Evolutionary conservation across 2,888 invertebrate species (phyloP).

Genomic region (Stenichneumon culpator): DNA sequence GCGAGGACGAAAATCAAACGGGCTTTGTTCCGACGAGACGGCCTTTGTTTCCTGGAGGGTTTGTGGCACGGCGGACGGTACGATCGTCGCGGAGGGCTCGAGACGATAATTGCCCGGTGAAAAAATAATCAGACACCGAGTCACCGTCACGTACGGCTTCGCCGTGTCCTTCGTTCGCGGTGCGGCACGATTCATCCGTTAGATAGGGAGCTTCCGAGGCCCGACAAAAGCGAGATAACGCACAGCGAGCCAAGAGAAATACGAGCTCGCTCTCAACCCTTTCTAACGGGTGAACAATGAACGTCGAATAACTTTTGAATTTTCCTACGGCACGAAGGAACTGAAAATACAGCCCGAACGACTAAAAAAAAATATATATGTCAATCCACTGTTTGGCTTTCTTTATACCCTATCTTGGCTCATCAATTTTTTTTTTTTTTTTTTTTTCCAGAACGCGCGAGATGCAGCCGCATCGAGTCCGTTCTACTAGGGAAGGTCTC

Average conservation of each 20-base stretch:
- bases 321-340: not conserved
- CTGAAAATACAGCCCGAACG: not conserved
- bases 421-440: not conserved
- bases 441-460: not conserved
- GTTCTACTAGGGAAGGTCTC: not conserved
- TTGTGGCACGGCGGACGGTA: slow-evolving; percentile 49
- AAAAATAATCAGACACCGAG: slow-evolving; percentile 80
- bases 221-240: slow-evolving; percentile 48
- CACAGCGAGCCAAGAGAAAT: not conserved
- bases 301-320: not conserved
- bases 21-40: slow-evolving; percentile 8
- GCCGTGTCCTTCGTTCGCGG: not conserved
- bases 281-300: slow-evolving; percentile 1
- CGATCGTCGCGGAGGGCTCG: slow-evolving; percentile 61
- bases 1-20: not conserved
- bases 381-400: not conserved
- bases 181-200: slow-evolving; percentile 42
- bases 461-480: slow-evolving; percentile 9
- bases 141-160: slow-evolving; percentile 50
- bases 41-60: slow-evolving; percentile 36
- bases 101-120: slow-evolving; percentile 80
- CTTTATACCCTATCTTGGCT: not conserved
- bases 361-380: not conserved
- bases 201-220: slow-evolving; percentile 23
- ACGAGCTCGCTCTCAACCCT: not conserved